phyloP scores from a whole-genome alignment of 2,113 vertebrate species.

The Ptyas mucosa region DNA sequence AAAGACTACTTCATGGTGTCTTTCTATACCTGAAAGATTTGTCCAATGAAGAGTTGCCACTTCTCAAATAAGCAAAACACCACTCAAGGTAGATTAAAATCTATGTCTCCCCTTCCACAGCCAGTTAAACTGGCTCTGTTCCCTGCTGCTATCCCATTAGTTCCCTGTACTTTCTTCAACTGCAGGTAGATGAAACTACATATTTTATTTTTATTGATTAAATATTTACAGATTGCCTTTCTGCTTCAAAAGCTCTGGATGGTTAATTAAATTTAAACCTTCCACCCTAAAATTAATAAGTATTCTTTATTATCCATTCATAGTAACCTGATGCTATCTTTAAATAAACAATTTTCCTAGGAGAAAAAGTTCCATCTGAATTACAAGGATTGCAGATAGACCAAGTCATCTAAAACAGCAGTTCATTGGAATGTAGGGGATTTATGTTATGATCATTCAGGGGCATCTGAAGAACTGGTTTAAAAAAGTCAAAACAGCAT shows the following conservation, averaged over 20 bases:
- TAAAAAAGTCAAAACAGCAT: neutral
- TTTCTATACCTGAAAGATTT: neutral
- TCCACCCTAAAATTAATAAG: neutral
- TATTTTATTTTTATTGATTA: neutral
- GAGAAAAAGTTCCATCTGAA: neutral
- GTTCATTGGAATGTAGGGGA: neutral
- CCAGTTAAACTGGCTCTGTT: neutral
- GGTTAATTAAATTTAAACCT: neutral
- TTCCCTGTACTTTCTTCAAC: neutral
- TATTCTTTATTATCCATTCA: neutral
- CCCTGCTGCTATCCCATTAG: neutral
- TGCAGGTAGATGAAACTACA: too few relatives aligned
- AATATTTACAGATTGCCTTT: neutral
- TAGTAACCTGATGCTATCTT: neutral
- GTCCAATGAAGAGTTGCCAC: neutral
- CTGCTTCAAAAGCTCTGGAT: neutral
- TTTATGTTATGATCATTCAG: neutral
- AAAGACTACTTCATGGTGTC: neutral
- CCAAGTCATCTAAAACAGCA: neutral
- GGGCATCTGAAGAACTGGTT: neutral
- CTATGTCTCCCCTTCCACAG: neutral
- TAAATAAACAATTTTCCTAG: neutral
- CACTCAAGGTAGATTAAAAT: neutral
- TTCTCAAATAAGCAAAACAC: constrained; percentile 12
- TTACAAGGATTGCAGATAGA: neutral